These are phyloP conservation scores for Rhodinocichla rosea DNA, from an alignment of 2,113 vertebrate species.

Conservation along the genomic window DNA sequence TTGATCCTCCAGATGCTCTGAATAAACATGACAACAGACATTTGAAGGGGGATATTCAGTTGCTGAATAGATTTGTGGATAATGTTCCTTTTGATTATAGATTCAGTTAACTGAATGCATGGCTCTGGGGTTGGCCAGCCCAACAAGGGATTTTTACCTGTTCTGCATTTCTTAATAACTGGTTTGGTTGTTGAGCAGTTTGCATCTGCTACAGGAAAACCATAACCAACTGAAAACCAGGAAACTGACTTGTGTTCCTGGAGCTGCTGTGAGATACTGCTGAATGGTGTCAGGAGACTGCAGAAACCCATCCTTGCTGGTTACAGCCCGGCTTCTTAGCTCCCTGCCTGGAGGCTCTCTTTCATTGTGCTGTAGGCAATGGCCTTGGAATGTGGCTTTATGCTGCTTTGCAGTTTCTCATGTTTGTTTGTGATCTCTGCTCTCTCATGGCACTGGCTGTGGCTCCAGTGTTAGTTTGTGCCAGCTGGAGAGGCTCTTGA, in stretches of 20 bases:
- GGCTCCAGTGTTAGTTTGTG: neutral
- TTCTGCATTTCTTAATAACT: neutral
- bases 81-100: neutral
- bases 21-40: neutral
- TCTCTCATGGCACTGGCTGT: neutral
- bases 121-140: neutral
- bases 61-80: neutral
- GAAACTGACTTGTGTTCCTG: neutral
- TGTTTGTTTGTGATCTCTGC: neutral
- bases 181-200: neutral
- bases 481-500: neutral
- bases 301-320: neutral
- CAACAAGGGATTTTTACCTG: neutral
- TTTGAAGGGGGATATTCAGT: neutral
- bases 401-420: neutral
- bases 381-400: neutral
- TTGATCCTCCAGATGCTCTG: neutral
- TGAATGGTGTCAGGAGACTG: neutral
- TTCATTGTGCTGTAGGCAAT: neutral
- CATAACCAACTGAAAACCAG: neutral
- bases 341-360: neutral
- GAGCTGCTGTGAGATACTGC: neutral
- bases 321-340: neutral
- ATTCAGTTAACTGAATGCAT: neutral
- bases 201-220: neutral